Evolutionary conservation across 2,113 vertebrate species (phyloP).

Genomic region (Pollimyrus isidori): DNA sequence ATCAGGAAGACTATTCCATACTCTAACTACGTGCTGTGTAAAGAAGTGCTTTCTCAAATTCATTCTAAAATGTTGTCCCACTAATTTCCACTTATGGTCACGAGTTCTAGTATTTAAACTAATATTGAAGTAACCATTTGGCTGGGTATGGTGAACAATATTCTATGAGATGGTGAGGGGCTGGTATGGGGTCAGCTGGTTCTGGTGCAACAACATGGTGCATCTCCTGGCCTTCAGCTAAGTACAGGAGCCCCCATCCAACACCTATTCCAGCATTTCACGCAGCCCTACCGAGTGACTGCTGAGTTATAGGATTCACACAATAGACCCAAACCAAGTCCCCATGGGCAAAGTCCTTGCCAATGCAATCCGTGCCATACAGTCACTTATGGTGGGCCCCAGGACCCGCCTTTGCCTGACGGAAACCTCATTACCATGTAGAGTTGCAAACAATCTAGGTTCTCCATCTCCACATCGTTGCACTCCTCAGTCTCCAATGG

Average conservation of each 20-base stretch:
- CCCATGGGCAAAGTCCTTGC: not conserved
- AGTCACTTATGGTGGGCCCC: not conserved
- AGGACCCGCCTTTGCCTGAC: not conserved
- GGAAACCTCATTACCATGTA: not conserved
- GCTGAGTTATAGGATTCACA: not conserved
- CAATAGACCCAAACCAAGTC: not conserved
- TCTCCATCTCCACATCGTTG: not conserved
- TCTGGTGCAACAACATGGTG: not conserved
- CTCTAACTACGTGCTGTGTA: too few species aligned
- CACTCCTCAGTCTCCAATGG: too few species aligned
- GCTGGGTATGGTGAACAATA: too few species aligned
- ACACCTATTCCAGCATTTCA: not conserved
- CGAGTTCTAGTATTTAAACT: too few species aligned
- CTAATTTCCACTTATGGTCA: too few species aligned
- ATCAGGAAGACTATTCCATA: too few species aligned
- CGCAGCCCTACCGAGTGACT: not conserved
- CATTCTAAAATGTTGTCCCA: too few species aligned
- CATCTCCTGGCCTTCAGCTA: not conserved
- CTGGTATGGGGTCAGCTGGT: not conserved
- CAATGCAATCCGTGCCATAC: not conserved
- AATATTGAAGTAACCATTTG: too few species aligned
- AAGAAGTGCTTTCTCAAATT: too few species aligned
- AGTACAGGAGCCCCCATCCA: not conserved
- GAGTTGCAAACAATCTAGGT: not conserved
- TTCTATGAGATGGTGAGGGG: not conserved